phyloP scores from a whole-genome alignment of 2,113 vertebrate species.

The Microcebus jonahi region DNA sequence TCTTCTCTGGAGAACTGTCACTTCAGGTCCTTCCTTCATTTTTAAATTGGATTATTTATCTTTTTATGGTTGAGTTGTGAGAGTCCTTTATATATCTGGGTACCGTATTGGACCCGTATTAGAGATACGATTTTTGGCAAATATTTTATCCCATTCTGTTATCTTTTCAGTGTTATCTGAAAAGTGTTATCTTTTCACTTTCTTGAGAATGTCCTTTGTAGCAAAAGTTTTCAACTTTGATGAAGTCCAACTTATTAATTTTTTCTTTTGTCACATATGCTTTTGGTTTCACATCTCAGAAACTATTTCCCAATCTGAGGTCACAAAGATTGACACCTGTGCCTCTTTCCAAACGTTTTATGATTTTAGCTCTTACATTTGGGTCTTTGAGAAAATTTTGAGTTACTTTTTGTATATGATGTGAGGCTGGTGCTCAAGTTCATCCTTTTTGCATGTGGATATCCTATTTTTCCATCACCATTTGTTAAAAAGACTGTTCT shows the following conservation, averaged over 20 bases:
- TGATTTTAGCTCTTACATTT: background rate
- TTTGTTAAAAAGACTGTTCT: background rate
- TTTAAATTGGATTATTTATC: background rate
- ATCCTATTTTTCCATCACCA: no score
- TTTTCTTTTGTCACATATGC: background rate
- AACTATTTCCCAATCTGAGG: background rate
- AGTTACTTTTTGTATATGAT: background rate
- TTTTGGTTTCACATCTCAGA: background rate
- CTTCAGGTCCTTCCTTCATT: background rate
- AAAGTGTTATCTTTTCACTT: background rate
- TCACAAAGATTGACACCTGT: background rate
- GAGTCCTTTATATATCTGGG: background rate
- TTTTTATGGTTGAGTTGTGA: background rate
- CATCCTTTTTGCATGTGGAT: background rate
- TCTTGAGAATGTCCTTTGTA: background rate
- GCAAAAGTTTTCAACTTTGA: background rate
- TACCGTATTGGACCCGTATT: background rate
- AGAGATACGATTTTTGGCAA: background rate
- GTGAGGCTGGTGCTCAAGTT: background rate
- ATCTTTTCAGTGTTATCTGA: no score
- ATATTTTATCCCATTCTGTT: background rate
- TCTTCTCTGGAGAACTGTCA: background rate
- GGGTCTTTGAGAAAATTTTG: background rate
- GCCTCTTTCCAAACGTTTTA: background rate
- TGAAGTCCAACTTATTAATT: background rate